Base-by-base conservation (phyloP, 2,888 invertebrate species). In the Chalcis sispes region DNA sequence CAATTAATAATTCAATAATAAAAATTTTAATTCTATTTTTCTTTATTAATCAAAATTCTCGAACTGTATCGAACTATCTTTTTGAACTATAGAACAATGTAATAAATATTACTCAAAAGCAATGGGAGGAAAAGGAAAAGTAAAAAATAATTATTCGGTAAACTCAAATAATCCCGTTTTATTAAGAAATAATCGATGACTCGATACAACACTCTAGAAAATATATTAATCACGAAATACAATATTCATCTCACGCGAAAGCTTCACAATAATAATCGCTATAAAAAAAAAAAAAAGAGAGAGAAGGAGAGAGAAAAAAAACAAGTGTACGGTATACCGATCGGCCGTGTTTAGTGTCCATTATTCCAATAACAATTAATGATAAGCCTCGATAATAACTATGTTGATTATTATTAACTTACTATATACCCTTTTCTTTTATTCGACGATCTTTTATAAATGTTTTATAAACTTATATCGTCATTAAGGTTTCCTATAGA, bases 101-200 rank as follows among this genome's bases (percentile, higher is more conserved):
- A 32, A 32, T 8, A 8, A 32, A 32, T 5, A 8, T 32, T 32
- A 32, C 3, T 5, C 5, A 32, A 32, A 32, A 5, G 32, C 32
- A 32, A 32, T 5, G 32, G 32, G 32, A n/a, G 15, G 29, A 7
- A 36, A n/a, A 29, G 36, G 15, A n/a, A n/a, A 52, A 40, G 50
- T 50, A 59, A 70, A 15, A 1, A 50, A 32, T 7, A 8, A 71
- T 65, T 61, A 46, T 66, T 61, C 29, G 25, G 81, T 81, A 80
- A 83, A 83, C 82, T 46, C 50, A 61, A 61, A 18, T 72, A 71
- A 83, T 80, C 83, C 83, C 81, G 80, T 83, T 85, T 86, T 85
- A 82, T 84, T 85, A 79, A 76, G 82, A 85, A 83, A 81, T 80
- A 83, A 75, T 81, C 70, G 76, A 78, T 79, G 81, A 81, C 80